phyloP scores from a whole-genome alignment of 2,113 vertebrate genomes.

The Amia ocellicauda region DNA sequence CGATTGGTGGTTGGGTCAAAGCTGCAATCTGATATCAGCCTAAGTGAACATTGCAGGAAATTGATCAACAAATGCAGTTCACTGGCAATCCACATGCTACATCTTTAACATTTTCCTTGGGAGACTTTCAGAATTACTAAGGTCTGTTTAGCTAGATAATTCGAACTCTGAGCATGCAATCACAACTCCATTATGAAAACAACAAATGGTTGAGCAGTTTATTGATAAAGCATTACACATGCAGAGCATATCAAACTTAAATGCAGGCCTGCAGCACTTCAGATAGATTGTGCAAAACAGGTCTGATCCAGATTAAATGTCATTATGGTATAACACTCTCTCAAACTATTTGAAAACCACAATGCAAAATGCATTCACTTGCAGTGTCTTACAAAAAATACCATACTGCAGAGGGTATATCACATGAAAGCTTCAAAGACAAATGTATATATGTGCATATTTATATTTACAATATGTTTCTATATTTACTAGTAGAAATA shows the following conservation, averaged over 20 bases:
- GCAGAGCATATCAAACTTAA: slow-evolving; percentile 50
- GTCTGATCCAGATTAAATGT: slow-evolving; percentile 53
- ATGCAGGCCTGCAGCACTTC: slow-evolving; percentile 53
- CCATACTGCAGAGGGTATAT: too few species aligned
- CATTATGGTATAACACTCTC: slow-evolving; percentile 50
- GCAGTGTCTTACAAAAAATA: too few species aligned
- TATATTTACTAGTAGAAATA: too few species aligned
- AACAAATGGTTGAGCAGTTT: slow-evolving; percentile 66
- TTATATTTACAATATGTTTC: too few species aligned
- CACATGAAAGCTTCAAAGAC: too few species aligned
- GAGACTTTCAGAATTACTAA: slow-evolving; percentile 44
- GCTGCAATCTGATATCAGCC: not conserved
- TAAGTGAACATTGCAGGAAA: too few species aligned
- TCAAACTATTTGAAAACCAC: slow-evolving; percentile 21
- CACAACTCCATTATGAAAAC: slow-evolving; percentile 73
- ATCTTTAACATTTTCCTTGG: slow-evolving; percentile 33
- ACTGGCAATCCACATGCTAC: slow-evolving; percentile 22
- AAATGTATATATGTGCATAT: too few species aligned
- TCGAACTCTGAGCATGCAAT: slow-evolving; percentile 62
- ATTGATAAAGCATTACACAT: slow-evolving; percentile 71
- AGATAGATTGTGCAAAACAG: slow-evolving; percentile 43
- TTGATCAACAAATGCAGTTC: too few species aligned
- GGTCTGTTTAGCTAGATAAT: slow-evolving; percentile 64
- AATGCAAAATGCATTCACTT: too few species aligned
- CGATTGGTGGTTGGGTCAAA: too few species aligned